Conservation (phyloP, 2,888 invertebrate genomes). For the Phyllotreta cruciferae region DNA sequence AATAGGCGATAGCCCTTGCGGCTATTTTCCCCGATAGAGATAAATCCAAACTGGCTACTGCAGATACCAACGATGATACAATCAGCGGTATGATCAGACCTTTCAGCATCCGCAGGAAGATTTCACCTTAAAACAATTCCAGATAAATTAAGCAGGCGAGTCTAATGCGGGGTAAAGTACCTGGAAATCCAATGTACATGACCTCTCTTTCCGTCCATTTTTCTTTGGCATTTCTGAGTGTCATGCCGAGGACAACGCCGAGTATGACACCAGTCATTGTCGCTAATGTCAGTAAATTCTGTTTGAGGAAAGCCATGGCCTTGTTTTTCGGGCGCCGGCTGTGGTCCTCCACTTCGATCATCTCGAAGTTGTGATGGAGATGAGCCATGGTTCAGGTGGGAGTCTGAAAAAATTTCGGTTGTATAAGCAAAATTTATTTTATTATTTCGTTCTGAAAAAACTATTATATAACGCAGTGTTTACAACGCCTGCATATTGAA, state of each 20-base stretch:
- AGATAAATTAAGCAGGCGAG: background rate
- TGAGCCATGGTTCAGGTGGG: conserved; percentile 27
- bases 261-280: conserved; percentile 66
- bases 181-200: conserved; percentile 70
- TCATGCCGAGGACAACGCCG: conserved; percentile 64
- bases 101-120: conserved; percentile 77
- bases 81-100: conserved; percentile 77
- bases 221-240: conserved; percentile 56
- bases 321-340: conserved; percentile 41
- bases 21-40: conserved; percentile 73
- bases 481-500: too few relatives aligned
- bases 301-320: conserved; percentile 51
- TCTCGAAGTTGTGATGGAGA: conserved; percentile 41
- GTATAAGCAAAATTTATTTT: background rate
- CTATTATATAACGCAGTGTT: too few relatives aligned
- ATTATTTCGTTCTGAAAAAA: too few relatives aligned
- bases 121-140: conserved; percentile 56
- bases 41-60: conserved; percentile 73
- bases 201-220: conserved; percentile 67
- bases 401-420: conserved; percentile 20
- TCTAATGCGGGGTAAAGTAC: conserved; percentile 47
- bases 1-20: conserved; percentile 71
- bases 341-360: conserved; percentile 32
- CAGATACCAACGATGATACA: conserved; percentile 71
- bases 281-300: conserved; percentile 65